Base-by-base conservation (phyloP, 2,113 vertebrate species). In the Toxotes jaculatrix region DNA sequence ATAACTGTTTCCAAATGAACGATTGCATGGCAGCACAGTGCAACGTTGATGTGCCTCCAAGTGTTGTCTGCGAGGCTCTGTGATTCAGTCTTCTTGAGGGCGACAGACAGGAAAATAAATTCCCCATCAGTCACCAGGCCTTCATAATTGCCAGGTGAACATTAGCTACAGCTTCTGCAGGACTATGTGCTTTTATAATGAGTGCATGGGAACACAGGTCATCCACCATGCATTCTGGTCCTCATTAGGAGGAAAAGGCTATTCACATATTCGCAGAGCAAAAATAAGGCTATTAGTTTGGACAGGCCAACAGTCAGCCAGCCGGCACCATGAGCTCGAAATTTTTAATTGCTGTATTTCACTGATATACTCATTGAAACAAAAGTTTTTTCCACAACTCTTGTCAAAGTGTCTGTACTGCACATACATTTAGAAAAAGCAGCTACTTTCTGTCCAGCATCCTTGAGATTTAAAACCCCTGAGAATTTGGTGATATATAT, bases 91-190 rank as follows among this genome's bases (percentile, higher is more conserved):
- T 77, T 83, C 79, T 56, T 43, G 77, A 87, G 80, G 74, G 78
- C 67, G 77, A 79, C 59, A 62, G 74, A 80, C 67, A 77, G 74
- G 64, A 85, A 69, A 88, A 85, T 27, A 32, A 90, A 91, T 91
- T 75, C 64, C 62, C 80, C 77, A 74, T 89, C 86, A 85, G 86
- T 88, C 83, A 87, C 57, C 51, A 53, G 87, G 83, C 82, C 82
- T 57, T 93, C 90, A 91, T 91, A 90, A 92, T 90, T 89, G 86
- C 83, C 80, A 92, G 91, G 91, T 93, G 90, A 89, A 87, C 83
- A 68, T 85, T 74, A 74, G 85, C 68, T 63, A 77, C 79, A 80
- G 80, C 49, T 77, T 82, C 74, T 65, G 85, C 87, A 83, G 77
- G 79, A 83, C 73, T 81, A 49, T 75, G 47, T 73, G 87, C 84